Percentiles rank a stretch among this genome's conserved stretches.
These are phyloP conservation scores for Dolichotis patagonum DNA, from an alignment of 2,113 vertebrate genomes.

Conservation along the genomic window DNA sequence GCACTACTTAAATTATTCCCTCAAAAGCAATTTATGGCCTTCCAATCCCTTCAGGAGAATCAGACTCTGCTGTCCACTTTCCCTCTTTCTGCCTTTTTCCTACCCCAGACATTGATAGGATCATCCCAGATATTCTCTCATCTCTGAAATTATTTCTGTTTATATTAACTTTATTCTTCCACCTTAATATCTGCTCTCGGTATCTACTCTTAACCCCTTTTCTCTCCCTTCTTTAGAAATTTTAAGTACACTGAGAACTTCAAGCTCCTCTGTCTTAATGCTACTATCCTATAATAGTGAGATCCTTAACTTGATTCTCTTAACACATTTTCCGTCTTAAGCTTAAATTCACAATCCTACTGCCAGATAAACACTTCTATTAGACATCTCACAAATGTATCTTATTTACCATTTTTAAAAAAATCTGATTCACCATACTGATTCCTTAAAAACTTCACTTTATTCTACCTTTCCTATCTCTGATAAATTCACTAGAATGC, in stretches of 20 bases:
- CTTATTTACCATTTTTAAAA: conserved; percentile 3
- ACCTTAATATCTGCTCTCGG: background rate
- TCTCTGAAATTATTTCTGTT: conserved; percentile 4
- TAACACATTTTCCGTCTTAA: background rate
- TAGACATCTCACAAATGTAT: background rate
- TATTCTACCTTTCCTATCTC: background rate
- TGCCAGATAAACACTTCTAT: background rate
- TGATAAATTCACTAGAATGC: background rate
- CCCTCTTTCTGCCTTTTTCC: background rate
- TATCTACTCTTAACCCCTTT: background rate
- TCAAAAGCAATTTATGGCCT: background rate
- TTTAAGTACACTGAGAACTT: background rate
- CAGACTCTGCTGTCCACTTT: background rate
- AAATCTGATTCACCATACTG: background rate
- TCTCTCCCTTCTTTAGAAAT: background rate
- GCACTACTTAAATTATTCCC: background rate
- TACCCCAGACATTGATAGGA: background rate
- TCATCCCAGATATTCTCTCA: background rate
- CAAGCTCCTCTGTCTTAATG: background rate
- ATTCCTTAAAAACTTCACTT: background rate
- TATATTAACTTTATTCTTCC: background rate
- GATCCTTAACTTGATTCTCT: background rate
- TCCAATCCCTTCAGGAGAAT: background rate
- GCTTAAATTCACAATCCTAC: background rate
- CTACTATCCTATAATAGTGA: background rate